phyloP scores from a whole-genome alignment of 2,113 vertebrate genomes.

The Lepisosteus oculatus region DNA sequence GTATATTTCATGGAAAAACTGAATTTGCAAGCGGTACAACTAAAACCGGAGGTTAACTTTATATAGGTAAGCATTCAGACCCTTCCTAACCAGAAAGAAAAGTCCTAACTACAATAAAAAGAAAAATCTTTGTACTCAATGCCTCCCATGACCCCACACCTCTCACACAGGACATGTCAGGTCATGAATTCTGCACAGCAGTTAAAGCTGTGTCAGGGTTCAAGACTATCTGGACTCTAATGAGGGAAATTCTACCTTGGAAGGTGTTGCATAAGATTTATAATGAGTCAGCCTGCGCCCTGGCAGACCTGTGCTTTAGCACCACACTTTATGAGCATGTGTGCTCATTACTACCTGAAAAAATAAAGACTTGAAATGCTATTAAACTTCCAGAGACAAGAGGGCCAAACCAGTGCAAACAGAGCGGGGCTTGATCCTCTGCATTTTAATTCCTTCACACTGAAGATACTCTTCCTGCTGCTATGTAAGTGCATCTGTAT shows the following conservation, averaged over 20 bases:
- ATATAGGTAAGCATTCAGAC: too few relatives aligned
- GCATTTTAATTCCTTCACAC: slow-evolving; percentile 1
- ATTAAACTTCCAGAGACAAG: not conserved
- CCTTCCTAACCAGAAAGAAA: too few relatives aligned
- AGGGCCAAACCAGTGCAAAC: not conserved
- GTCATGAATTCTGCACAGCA: too few relatives aligned
- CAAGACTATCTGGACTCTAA: not conserved
- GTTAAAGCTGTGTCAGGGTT: not conserved
- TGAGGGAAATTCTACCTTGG: slow-evolving; percentile 10
- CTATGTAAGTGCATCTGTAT: not conserved
- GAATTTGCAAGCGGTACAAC: not conserved
- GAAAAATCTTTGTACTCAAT: too few relatives aligned
- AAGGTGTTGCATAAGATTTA: not conserved
- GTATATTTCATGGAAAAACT: too few relatives aligned
- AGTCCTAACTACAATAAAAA: too few relatives aligned
- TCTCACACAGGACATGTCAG: too few relatives aligned
- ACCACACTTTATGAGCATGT: not conserved
- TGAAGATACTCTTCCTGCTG: not conserved
- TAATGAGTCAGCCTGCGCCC: slow-evolving; percentile 11
- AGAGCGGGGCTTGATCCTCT: not conserved
- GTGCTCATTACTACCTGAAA: not conserved
- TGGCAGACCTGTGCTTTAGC: not conserved
- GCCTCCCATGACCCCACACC: too few relatives aligned
- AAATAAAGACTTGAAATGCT: not conserved
- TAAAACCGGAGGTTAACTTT: too few relatives aligned